Percentiles rank a stretch among this genome's conserved stretches.
phyloP scores from a whole-genome alignment of 2,888 invertebrate species.

The Amphipoea lucens region DNA sequence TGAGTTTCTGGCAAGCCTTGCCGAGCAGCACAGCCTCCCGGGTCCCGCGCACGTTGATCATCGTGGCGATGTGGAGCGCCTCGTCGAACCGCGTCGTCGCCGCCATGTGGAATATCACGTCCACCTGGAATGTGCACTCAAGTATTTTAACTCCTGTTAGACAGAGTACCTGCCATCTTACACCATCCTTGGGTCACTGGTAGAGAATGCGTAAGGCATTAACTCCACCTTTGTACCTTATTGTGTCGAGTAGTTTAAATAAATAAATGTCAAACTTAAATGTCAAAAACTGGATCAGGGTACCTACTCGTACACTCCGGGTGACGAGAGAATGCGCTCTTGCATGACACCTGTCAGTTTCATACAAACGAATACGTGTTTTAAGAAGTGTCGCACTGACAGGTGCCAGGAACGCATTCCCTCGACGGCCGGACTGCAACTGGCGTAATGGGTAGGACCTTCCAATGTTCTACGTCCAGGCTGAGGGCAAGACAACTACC shows the following conservation, averaged over 20 bases:
- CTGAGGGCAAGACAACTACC: not conserved
- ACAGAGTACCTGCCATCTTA: too few species aligned
- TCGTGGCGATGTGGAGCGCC: slow-evolving; percentile 90
- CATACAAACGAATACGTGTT: not conserved
- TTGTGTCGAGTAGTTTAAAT: too few species aligned
- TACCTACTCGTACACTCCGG: not conserved
- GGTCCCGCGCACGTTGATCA: slow-evolving; percentile 96
- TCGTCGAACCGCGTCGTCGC: slow-evolving; percentile 62
- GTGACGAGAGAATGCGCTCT: not conserved
- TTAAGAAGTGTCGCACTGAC: not conserved
- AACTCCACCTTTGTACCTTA: too few species aligned
- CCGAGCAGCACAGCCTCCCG: slow-evolving; percentile 94
- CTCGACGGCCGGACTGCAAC: not conserved
- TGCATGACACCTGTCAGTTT: too few species aligned
- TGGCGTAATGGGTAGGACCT: not conserved
- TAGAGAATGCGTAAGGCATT: too few species aligned
- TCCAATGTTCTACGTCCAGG: not conserved
- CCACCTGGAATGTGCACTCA: slow-evolving; percentile 35
- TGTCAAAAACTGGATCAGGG: not conserved
- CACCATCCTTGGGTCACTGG: too few species aligned
- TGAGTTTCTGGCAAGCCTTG: slow-evolving; percentile 92
- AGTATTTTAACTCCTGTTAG: not conserved
- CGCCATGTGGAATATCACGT: slow-evolving; percentile 61
- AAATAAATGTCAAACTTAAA: not conserved
- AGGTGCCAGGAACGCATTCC: not conserved